Percentiles rank a stretch among this genome's conserved stretches.
Conservation (phyloP, 2,888 invertebrate species). For the Phortica magna region DNA sequence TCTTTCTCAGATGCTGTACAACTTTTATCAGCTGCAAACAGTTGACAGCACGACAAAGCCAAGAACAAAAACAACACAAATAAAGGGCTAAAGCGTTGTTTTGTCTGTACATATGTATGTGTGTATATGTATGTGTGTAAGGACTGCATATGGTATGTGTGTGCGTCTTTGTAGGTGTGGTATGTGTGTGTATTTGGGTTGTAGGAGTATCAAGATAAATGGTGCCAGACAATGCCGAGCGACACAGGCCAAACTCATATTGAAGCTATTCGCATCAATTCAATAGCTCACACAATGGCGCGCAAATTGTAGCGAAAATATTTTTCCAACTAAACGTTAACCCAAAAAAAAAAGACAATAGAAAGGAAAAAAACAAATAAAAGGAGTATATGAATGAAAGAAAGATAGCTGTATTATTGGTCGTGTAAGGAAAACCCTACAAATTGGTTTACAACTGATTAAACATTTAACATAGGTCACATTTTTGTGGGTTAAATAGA, state of each 20-base stretch:
- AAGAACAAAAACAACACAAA: constrained; percentile 46
- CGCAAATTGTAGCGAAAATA: constrained; percentile 56
- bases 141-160: no score
- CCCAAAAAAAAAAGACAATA: constrained; percentile 2
- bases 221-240: constrained; percentile 51
- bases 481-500: constrained; percentile 74
- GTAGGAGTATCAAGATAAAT: constrained; percentile 50
- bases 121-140: not conserved
- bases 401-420: not conserved
- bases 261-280: constrained; percentile 14
- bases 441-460: constrained; percentile 73
- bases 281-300: constrained; percentile 34
- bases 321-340: constrained; percentile 30
- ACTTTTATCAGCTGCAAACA: constrained; percentile 76
- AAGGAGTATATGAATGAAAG: not conserved
- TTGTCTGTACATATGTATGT: not conserved
- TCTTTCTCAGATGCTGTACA: constrained; percentile 39
- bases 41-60: constrained; percentile 70
- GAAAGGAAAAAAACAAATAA: constrained; percentile 7
- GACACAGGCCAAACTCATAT: constrained; percentile 36
- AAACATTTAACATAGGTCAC: constrained; percentile 70
- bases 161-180: no score
- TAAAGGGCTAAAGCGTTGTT: constrained; percentile 37
- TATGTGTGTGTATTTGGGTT: not conserved
- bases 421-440: constrained; percentile 24